A percentile compares a stretch with the other conserved stretches of the same genome.
Conservation (phyloP, 2,113 vertebrate species). For the Cardinalis cardinalis region DNA sequence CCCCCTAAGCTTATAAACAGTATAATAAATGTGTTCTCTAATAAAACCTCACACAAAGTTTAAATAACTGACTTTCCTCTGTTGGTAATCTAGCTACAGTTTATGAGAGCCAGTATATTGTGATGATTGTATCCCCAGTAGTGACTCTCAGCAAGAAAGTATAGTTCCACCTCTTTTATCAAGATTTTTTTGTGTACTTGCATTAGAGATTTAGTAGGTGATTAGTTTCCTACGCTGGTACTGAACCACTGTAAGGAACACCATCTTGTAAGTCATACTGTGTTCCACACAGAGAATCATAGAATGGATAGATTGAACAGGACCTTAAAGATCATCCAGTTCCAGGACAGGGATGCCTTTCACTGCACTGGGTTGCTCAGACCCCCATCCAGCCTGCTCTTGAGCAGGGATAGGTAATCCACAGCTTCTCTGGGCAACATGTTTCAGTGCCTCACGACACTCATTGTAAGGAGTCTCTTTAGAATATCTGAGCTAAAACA, state of each 20-base stretch:
- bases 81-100: neutral
- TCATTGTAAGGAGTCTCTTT: neutral
- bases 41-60: neutral
- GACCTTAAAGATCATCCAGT: neutral
- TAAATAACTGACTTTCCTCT: neutral
- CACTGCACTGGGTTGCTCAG: neutral
- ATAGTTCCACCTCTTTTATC: neutral
- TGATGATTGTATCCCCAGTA: neutral
- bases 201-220: neutral
- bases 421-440: neutral
- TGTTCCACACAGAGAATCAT: neutral
- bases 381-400: neutral
- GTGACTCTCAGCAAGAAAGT: neutral
- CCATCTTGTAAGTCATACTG: neutral
- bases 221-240: neutral
- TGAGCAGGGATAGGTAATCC: neutral
- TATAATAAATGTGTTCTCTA: neutral
- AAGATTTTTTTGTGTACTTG: neutral
- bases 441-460: neutral
- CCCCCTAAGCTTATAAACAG: neutral
- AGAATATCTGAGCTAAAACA: neutral
- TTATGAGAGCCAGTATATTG: neutral
- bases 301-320: neutral
- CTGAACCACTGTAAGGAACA: neutral
- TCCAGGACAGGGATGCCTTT: neutral